These are phyloP conservation scores for Gadus macrocephalus DNA, from an alignment of 2,113 vertebrate species.

Conservation along the genomic window DNA sequence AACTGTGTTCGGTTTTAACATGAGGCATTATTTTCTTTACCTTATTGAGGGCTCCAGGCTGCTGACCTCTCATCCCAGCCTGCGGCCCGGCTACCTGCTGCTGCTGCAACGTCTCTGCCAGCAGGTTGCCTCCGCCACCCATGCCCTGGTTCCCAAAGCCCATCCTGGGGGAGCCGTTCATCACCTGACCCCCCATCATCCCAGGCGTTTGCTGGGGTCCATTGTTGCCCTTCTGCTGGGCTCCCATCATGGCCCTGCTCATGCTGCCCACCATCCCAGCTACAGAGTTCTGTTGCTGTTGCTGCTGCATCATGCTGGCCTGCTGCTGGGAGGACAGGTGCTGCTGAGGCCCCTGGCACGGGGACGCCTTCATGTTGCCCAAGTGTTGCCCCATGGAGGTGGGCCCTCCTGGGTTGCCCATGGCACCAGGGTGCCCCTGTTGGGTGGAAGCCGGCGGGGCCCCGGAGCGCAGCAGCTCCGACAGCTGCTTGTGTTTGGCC, in stretches of 20 bases:
- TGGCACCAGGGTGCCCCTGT: slow-evolving; percentile 73
- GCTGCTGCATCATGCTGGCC: slow-evolving; percentile 84
- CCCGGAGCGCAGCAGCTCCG: slow-evolving; percentile 89
- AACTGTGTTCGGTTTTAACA: no score
- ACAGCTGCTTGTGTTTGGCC: slow-evolving; percentile 98
- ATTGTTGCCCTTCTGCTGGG: slow-evolving; percentile 73
- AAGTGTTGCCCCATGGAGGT: slow-evolving; percentile 68
- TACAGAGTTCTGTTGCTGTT: slow-evolving; percentile 74
- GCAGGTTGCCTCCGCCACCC: slow-evolving; percentile 79
- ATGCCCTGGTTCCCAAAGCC: slow-evolving; percentile 85
- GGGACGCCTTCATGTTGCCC: slow-evolving; percentile 68
- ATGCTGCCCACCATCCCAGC: slow-evolving; percentile 69
- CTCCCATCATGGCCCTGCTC: slow-evolving; percentile 72
- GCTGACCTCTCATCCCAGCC: slow-evolving; percentile 82
- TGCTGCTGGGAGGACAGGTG: slow-evolving; percentile 75
- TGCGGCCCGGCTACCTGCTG: slow-evolving; percentile 79
- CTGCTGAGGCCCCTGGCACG: slow-evolving; percentile 66
- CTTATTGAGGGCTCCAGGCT: slow-evolving; percentile 87
- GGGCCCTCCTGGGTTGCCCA: slow-evolving; percentile 68
- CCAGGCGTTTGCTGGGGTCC: slow-evolving; percentile 69
- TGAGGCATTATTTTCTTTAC: slow-evolving; percentile 49
- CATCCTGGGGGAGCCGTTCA: slow-evolving; percentile 96
- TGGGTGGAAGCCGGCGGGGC: slow-evolving; percentile 64
- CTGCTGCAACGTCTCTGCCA: slow-evolving; percentile 88
- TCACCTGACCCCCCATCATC: slow-evolving; percentile 81